Conservation (phyloP, 2,888 invertebrate genomes). For the Phyllotreta striolata region DNA sequence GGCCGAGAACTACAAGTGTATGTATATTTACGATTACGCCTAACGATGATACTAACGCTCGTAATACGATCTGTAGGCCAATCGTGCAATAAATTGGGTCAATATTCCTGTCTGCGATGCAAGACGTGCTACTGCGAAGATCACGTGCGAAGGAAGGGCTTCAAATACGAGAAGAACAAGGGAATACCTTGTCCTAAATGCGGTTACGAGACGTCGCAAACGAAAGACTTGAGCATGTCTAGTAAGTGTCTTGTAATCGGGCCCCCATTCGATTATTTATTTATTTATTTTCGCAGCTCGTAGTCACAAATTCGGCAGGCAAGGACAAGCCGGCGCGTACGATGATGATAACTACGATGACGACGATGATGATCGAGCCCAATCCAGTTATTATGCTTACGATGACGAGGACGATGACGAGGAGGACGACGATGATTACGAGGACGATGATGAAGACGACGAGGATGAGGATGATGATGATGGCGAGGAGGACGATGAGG, state of each 20-base stretch:
- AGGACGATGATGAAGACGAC: constrained; percentile 56
- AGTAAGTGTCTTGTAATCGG: constrained; percentile 66
- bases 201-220: constrained; percentile 89
- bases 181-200: constrained; percentile 94
- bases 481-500: constrained; percentile 12
- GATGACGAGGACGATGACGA: constrained; percentile 30
- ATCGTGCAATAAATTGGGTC: constrained; percentile 93
- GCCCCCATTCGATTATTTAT: not conserved
- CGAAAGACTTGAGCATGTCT: constrained; percentile 95
- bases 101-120: constrained; percentile 94
- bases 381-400: too few relatives aligned
- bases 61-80: constrained; percentile 68
- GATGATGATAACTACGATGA: constrained; percentile 63
- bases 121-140: constrained; percentile 97
- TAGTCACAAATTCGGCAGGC: constrained; percentile 88
- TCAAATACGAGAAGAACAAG: constrained; percentile 86
- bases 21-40: constrained; percentile 52
- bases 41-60: too few relatives aligned
- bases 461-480: constrained; percentile 12
- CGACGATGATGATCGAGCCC: constrained; percentile 53
- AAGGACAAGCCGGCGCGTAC: constrained; percentile 66
- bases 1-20: constrained; percentile 94
- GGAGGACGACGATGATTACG: constrained; percentile 53
- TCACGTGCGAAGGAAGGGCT: constrained; percentile 91
- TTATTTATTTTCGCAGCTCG: constrained; percentile 66